Evolutionary conservation across 2,888 invertebrate genomes (phyloP).

Genomic region (Meiosimyza platycephala): DNA sequence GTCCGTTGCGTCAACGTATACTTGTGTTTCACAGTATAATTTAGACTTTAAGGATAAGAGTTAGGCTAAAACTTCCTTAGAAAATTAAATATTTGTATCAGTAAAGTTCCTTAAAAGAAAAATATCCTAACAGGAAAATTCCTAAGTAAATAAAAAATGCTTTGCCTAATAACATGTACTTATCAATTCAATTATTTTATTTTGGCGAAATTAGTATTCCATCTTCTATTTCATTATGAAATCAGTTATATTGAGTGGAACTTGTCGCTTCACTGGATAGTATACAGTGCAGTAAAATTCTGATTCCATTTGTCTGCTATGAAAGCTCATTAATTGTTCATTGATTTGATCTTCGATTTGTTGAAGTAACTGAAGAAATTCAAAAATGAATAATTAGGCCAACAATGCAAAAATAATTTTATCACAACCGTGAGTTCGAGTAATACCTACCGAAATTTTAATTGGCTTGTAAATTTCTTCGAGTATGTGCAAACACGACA

Average conservation of each 20-base stretch:
- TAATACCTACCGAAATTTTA: slow-evolving; percentile 51
- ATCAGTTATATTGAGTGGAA: slow-evolving; percentile 34
- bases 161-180: too few relatives aligned
- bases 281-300: slow-evolving; percentile 62
- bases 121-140: too few relatives aligned
- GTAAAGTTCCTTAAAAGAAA: too few relatives aligned
- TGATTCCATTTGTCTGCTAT: slow-evolving; percentile 56
- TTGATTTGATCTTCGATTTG: slow-evolving; percentile 57
- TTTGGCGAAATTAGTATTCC: neutral
- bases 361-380: slow-evolving; percentile 48
- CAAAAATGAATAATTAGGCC: neutral
- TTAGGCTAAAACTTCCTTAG: too few relatives aligned
- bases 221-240: slow-evolving; percentile 23
- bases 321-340: slow-evolving; percentile 55
- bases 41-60: too few relatives aligned
- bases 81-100: too few relatives aligned
- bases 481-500: slow-evolving; percentile 54
- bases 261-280: slow-evolving; percentile 57
- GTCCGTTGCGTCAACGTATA: too few relatives aligned
- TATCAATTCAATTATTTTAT: slow-evolving; percentile 13
- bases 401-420: too few relatives aligned
- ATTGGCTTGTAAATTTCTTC: slow-evolving; percentile 54
- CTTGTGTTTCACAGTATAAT: too few relatives aligned
- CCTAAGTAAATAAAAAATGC: too few relatives aligned
- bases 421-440: too few relatives aligned